phyloP scores from a whole-genome alignment of 1,140 invertebrate species.

The Aphidius ervi region DNA sequence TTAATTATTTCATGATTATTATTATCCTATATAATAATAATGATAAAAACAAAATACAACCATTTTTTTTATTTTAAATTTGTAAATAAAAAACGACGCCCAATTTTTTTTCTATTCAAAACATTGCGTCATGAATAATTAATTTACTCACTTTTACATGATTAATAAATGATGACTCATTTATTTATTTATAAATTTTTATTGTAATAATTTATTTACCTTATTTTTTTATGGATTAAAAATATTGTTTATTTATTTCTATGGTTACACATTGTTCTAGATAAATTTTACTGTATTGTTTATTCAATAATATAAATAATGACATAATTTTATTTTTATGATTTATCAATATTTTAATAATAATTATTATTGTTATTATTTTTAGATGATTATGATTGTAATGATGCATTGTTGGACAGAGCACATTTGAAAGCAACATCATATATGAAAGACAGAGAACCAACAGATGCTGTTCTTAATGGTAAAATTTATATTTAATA shows the following conservation, averaged over 20 bases:
- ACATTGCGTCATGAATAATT: not conserved
- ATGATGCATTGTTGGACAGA: constrained; percentile 68
- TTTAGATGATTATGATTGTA: constrained; percentile 70
- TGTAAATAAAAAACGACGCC: too few species aligned
- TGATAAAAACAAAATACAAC: not conserved
- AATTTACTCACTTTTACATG: not conserved
- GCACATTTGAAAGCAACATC: constrained; percentile 74
- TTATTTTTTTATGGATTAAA: too few species aligned
- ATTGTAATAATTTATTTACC: too few species aligned
- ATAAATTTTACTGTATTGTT: too few species aligned
- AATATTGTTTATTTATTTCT: too few species aligned
- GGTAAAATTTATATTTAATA: constrained; percentile 56
- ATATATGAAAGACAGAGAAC: constrained; percentile 70
- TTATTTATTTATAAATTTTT: too few species aligned
- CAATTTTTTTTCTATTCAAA: too few species aligned
- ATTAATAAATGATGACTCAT: too few species aligned
- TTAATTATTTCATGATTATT: not conserved
- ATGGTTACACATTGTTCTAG: too few species aligned
- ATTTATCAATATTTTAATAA: not conserved
- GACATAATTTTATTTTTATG: too few species aligned
- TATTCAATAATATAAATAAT: too few species aligned
- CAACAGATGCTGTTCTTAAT: constrained; percentile 75
- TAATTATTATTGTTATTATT: constrained; percentile 18
- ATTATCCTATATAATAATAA: not conserved
- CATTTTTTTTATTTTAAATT: not conserved